Conservation (phyloP, 2,888 invertebrate genomes). For the Rhagium mordax region DNA sequence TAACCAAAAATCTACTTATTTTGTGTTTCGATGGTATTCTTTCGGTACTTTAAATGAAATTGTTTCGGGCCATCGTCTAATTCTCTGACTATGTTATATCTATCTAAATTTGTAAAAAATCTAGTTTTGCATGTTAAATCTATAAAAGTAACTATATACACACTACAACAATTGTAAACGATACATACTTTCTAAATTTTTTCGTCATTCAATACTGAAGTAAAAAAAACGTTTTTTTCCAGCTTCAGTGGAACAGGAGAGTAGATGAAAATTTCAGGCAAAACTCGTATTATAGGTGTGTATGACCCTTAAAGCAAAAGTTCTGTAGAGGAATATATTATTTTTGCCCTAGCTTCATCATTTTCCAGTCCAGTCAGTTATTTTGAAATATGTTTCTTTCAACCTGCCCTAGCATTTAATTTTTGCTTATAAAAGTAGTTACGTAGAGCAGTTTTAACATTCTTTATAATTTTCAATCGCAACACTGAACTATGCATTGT, state of each 20-base stretch:
- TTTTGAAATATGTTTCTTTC: not conserved
- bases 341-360: slow-evolving; percentile 26
- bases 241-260: slow-evolving; percentile 55
- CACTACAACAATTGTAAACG: not conserved
- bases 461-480: not conserved
- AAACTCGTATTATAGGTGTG: slow-evolving; percentile 48
- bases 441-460: slow-evolving; percentile 3
- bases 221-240: slow-evolving; percentile 44
- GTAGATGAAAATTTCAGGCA: slow-evolving; percentile 53
- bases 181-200: not conserved
- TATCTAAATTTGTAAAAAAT: not conserved
- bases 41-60: not conserved
- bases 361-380: not conserved
- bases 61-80: not conserved
- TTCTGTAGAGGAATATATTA: slow-evolving; percentile 12
- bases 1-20: not conserved
- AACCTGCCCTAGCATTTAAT: not conserved
- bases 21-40: not conserved
- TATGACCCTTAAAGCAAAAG: slow-evolving; percentile 37
- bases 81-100: not conserved
- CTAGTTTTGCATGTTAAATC: too few species aligned
- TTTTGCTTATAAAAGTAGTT: slow-evolving; percentile 24
- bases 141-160: too few species aligned
- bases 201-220: slow-evolving; percentile 4
- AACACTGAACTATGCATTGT: not conserved